Base-by-base conservation (phyloP, 2,888 invertebrate genomes). In the Exephanes ischioxanthus region DNA sequence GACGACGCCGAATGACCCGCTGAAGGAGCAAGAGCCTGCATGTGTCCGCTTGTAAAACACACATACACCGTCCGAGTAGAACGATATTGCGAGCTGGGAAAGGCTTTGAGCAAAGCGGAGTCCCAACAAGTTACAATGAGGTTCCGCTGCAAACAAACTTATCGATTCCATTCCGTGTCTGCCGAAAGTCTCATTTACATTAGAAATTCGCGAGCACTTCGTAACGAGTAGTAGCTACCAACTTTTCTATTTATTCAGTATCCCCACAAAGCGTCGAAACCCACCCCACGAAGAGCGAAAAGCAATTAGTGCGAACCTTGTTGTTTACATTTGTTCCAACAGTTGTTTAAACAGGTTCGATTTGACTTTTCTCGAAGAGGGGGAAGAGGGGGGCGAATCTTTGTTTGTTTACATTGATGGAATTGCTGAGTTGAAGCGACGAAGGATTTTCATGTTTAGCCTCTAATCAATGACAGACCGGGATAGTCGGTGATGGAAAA, bases 271-370 rank as follows among this genome's bases (percentile, higher is more conserved):
- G 22, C 51, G 22, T 51, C 7, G 19, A 37, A 66, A 33, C 33
- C 22, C 33, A 33, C 19, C 16, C 33, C 30, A n/a, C 48, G 45
- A 33, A 22, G 55, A 78, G 72, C 53, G 48, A 45, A 72, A 68
- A 78, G 72, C 48, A 72, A 78, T 83, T 78, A 77, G 45, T 16
- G 72, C 2, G 37, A 78, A 70, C 58, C 55, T 48, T 58, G 22
- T 26, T 16, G 51, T 33, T 66, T 66, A 66, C 61, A 53, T 70
- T 79, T 70, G 19, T 53, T 53, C 41, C 11, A 14, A 19, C 67
- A 41, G 33, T 53, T 22, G 19, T 9, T 51, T 19, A 19, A 30
- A 66, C 11, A 26, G 33, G 45, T 75, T 33, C 30, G 19, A 19
- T 48, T 66, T 22, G 16, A 76, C 51, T 33, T 76, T 67, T 66